A percentile compares a stretch with the other conserved stretches of the same genome.
Evolutionary conservation across 2,113 vertebrate genomes (phyloP).

Genomic region (Dromas ardeola): DNA sequence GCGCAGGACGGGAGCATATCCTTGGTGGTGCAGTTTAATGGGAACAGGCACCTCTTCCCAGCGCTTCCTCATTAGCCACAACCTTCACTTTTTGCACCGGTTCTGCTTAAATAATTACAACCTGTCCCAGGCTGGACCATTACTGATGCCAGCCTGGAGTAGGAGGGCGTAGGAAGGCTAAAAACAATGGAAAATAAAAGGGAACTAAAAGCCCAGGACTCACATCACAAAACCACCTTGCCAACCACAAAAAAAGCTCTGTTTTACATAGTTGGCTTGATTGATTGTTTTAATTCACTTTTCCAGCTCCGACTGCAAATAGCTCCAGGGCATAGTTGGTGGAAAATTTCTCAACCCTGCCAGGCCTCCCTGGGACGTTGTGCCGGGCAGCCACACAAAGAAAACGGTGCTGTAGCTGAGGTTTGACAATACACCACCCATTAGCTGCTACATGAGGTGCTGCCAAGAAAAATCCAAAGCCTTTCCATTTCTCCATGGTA

Average conservation of each 20-base stretch:
- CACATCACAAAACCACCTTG: background rate
- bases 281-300: conserved; percentile 33
- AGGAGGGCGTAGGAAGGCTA: background rate
- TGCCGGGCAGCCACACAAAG: background rate
- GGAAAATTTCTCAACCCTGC: background rate
- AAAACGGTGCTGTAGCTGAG: background rate
- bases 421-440: background rate
- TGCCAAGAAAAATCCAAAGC: background rate
- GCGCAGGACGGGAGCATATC: accelerated
- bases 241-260: background rate
- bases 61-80: background rate
- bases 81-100: background rate
- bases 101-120: background rate
- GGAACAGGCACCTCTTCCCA: background rate
- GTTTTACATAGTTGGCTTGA: background rate
- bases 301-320: background rate
- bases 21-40: background rate
- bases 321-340: background rate
- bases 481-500: background rate
- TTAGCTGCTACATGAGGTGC: background rate
- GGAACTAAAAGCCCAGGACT: background rate
- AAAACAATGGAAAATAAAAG: background rate
- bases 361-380: background rate
- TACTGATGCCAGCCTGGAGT: background rate
- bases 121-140: background rate